Percentiles rank a stretch among this genome's conserved stretches.
Evolutionary conservation across 2,797 vertebrate genomes (phyloP).

Genomic region (Halcyon badia): DNA sequence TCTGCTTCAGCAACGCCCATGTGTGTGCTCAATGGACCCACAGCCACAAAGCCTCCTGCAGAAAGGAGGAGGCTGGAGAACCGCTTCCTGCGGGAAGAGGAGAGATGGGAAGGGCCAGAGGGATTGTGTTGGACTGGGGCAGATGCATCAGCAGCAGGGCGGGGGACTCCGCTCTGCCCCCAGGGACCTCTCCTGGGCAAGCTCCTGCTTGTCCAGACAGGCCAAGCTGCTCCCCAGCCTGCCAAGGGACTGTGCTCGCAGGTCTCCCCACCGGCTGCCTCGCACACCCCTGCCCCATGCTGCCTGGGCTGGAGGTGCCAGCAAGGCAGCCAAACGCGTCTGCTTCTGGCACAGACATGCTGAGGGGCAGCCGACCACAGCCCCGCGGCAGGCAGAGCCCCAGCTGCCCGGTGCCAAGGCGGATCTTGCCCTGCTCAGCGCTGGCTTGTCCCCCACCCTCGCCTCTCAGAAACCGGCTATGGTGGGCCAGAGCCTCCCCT

Average conservation of each 20-base stretch:
- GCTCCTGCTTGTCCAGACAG: background rate
- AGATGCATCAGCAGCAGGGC: background rate
- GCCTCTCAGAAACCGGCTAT: background rate
- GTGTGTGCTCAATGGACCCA: background rate
- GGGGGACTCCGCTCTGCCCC: fast-evolving
- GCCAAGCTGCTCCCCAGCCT: background rate
- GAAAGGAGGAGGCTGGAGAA: background rate
- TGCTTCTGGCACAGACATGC: background rate
- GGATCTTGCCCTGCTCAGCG: background rate
- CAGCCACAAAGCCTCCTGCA: background rate
- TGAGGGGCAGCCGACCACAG: background rate
- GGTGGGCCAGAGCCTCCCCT: background rate
- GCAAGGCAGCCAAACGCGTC: background rate
- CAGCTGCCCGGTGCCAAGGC: fast-evolving
- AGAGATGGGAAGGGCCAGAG: background rate
- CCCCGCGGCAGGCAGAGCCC: background rate
- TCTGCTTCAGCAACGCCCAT: fast-evolving
- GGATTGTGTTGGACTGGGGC: fast-evolving
- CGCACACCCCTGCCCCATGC: background rate
- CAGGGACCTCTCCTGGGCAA: background rate
- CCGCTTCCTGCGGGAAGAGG: background rate
- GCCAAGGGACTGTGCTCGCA: fast-evolving
- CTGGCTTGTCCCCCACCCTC: background rate
- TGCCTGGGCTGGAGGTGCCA: background rate
- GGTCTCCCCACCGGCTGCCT: background rate